phyloP scores from a whole-genome alignment of 2,113 vertebrate species.

The Cyphomyrus plagiostoma region DNA sequence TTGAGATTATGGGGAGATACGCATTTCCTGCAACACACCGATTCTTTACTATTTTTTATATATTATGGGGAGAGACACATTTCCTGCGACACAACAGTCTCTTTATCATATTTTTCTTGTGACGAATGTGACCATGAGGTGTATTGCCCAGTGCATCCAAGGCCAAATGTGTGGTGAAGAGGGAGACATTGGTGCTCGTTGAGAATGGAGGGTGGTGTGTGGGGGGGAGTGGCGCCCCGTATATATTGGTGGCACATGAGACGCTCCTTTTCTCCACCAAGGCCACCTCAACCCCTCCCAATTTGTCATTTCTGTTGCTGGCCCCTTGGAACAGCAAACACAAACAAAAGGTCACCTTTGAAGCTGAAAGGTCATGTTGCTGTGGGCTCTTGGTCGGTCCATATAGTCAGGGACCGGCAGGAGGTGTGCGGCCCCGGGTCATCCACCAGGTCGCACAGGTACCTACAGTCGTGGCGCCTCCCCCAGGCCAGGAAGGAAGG shows the following conservation, averaged over 20 bases:
- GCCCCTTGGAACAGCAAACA: neutral
- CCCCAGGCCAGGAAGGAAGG: neutral
- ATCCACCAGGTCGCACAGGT: neutral
- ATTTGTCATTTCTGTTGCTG: neutral
- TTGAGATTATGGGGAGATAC: conserved; percentile 8
- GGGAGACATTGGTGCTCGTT: neutral
- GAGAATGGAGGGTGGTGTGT: neutral
- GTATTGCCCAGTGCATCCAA: neutral
- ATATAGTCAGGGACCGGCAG: neutral
- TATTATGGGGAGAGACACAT: no score
- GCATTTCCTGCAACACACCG: conserved; percentile 8
- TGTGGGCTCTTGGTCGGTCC: neutral
- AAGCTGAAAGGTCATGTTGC: neutral
- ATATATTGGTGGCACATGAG: neutral
- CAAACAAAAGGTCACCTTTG: neutral
- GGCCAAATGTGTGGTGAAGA: neutral
- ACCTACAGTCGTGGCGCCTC: neutral
- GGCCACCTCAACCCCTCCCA: neutral
- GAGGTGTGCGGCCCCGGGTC: neutral
- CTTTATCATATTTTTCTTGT: neutral
- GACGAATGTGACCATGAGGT: neutral
- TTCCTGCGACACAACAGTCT: neutral
- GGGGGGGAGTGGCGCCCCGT: neutral
- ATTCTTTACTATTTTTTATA: neutral
- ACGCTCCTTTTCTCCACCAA: neutral